phyloP scores from a whole-genome alignment of 1,140 invertebrate species.

The Octopus bimaculoides region DNA sequence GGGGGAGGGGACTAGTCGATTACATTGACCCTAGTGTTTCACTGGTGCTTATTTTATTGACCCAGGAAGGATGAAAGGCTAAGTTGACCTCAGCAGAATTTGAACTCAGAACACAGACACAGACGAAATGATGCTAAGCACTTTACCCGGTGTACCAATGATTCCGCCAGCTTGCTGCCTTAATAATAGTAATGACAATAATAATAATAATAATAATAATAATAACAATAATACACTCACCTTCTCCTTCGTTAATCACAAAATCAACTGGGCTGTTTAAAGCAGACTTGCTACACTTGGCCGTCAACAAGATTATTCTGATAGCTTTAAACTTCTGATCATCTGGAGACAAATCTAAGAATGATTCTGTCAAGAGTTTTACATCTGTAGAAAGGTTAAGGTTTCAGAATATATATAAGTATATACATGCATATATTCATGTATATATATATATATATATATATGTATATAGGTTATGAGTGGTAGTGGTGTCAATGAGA shows the following conservation, averaged over 20 bases:
- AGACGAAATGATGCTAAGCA: too few relatives aligned
- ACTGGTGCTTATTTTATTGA: too few relatives aligned
- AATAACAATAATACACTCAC: slow-evolving; percentile 24
- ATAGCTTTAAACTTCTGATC: slow-evolving; percentile 39
- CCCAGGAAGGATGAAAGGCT: too few relatives aligned
- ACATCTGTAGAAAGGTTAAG: slow-evolving; percentile 27
- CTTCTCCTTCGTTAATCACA: slow-evolving; percentile 51
- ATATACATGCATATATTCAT: background rate
- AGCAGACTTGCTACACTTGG: slow-evolving; percentile 46
- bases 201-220: background rate
- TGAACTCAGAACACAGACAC: too few relatives aligned
- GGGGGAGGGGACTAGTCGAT: too few relatives aligned
- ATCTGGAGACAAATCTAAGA: slow-evolving; percentile 37
- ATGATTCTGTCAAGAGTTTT: slow-evolving; percentile 35
- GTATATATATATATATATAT: background rate
- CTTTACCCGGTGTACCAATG: too few relatives aligned
- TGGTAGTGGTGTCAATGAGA: too few relatives aligned
- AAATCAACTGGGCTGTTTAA: slow-evolving; percentile 48
- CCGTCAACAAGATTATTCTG: slow-evolving; percentile 42
- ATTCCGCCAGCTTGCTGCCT: too few relatives aligned
- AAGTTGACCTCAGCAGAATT: too few relatives aligned
- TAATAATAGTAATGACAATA: background rate
- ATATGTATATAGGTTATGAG: background rate
- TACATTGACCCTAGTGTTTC: too few relatives aligned
- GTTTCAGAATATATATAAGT: background rate